Base-by-base conservation (phyloP, 2,113 vertebrate genomes). In the Nestor notabilis region DNA sequence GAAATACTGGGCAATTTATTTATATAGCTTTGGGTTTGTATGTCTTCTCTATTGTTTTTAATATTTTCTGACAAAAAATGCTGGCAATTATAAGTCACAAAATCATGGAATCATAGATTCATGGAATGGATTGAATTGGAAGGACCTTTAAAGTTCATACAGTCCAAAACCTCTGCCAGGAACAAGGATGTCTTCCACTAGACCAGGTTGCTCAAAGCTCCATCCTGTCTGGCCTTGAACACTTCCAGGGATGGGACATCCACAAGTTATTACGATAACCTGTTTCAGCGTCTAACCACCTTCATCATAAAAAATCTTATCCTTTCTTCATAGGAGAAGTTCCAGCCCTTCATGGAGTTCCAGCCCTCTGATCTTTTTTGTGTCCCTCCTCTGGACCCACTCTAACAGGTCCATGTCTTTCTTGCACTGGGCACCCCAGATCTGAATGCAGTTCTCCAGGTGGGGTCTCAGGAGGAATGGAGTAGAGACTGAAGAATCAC, bases 371-470 rank as follows among this genome's bases (percentile, higher is more conserved):
- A 19, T 39, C 6, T 28, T 41, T 23, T 66, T 27, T 1, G 4
- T 39, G 25, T 1, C 3, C 29, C 23, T 25, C 5, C 10, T 83
- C 61, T 76, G 29, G 13, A 37, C 5, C 7, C 5, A 2, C 4
- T 21, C 20, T 1, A 10, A 13, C 3, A 10, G 1, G 2, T 5
- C 23, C 29, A 3, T 13, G 17, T 28, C 29, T 11, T 52, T 61
- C 33, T 14, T 33, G 11, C 3, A 4, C 8, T 60, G n/a, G 3
- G 18, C 2, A 3, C 4, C 15, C 11, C n/a, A 71, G 27, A 71
- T 9, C 5, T 27, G 56, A 14, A 18, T 0, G 1, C 37, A 39
- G 19, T 2, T 9, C 5, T 76, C 6, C 41, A 14, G 5, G 2
- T 10, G 29, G 11, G 4, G 2, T 29, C 33, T 50, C 49, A 50